Conservation (phyloP, 2,888 invertebrate genomes). For the Lucinisca nassula region DNA sequence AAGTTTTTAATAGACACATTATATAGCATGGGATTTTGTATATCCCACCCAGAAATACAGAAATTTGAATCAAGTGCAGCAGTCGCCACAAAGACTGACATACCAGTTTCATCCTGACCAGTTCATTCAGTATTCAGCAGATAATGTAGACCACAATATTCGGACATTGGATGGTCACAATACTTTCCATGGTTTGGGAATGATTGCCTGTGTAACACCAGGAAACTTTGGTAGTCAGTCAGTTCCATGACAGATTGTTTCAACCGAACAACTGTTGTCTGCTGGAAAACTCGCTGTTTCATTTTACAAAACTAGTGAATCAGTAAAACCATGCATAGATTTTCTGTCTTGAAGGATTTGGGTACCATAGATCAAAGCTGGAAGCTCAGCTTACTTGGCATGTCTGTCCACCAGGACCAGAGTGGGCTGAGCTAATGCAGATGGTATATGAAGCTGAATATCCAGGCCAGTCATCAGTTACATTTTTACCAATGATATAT, state of each 20-base stretch:
- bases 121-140: constrained; percentile 38
- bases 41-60: constrained; percentile 66
- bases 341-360: background rate
- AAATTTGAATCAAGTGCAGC: constrained; percentile 70
- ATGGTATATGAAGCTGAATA: constrained; percentile 36
- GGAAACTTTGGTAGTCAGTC: constrained; percentile 22
- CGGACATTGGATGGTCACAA: constrained; percentile 43
- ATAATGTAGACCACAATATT: constrained; percentile 49
- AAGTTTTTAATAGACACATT: constrained; percentile 71
- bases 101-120: constrained; percentile 21
- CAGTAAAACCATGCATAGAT: background rate
- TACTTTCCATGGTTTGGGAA: constrained; percentile 49
- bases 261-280: constrained; percentile 20
- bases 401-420: constrained; percentile 37
- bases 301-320: background rate
- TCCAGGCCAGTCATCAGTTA: constrained; percentile 65
- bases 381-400: constrained; percentile 33
- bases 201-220: constrained; percentile 33
- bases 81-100: constrained; percentile 35
- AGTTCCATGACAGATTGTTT: background rate
- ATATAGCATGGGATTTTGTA: constrained; percentile 64
- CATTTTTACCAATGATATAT: constrained; percentile 72
- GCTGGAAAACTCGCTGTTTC: constrained; percentile 8
- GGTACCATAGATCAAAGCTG: background rate
- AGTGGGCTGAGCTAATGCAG: constrained; percentile 73